Base-by-base conservation (phyloP, 2,888 invertebrate genomes). In the Syritta pipiens region DNA sequence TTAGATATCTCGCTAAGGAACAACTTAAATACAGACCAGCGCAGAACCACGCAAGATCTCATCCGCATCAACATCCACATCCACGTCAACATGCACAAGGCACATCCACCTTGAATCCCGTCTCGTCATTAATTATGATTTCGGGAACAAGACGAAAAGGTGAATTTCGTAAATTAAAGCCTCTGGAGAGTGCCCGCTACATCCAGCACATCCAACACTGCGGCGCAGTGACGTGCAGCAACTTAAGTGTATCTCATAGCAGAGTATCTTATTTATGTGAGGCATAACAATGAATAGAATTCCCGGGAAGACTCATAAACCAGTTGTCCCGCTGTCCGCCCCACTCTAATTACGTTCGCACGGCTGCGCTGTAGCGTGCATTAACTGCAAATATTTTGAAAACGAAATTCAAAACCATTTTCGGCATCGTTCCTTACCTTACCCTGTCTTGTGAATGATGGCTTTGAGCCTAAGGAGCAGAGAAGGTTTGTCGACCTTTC, bases 111-210 rank as follows among this genome's bases (percentile, higher is more conserved):
- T 42, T 67, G 42, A 17, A n/a, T n/a, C n/a, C n/a, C 51, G 32
- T 19, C 51, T 51, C 28, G n/a, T 74, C 49, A 65, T 72, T 74
- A 74, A 65, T 72, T 62, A 74, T 74, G 57, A 74, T 65, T 74
- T 67, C 57, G 74, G 51, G 12, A 44, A n/a, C n/a, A 53, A 74
- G 59, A 67, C 74, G 59, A 59, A 74, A 63, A 53, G 63, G 40
- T 51, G 63, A 63, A 30, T 63, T 62, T 40, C 26, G 12, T 51
- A 51, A 51, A 65, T 74, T 74, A 74, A 74, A 37, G 51, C 65
- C 51, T 59, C 17, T 6, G 35, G 49, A 9, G 30, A 72, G 14
- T 57, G 17, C 19, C 51, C 48, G 20, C 35, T 30, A 17, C 12
- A 44, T n/a, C 17, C 5, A 6, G 6, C 40, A 14, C 9, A 1